A percentile compares a stretch with the other conserved stretches of the same genome.
Conservation (phyloP, 2,888 invertebrate species). For the Amblyjoppa proteus region DNA sequence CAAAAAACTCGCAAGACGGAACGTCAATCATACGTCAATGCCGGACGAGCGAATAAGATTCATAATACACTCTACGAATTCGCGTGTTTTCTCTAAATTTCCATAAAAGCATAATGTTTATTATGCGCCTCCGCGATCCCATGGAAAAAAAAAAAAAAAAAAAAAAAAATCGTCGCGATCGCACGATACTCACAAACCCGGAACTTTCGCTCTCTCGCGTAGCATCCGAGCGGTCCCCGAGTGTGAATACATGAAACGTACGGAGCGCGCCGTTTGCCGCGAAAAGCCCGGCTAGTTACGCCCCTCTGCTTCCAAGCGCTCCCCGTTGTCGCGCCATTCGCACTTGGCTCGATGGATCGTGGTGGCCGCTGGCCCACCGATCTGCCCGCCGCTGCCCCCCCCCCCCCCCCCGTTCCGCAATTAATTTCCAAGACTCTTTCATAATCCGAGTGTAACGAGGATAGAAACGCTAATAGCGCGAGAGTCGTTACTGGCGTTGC, state of each 20-base stretch:
- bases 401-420: neutral
- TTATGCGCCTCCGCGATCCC: neutral
- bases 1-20: neutral
- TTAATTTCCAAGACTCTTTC: neutral
- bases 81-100: neutral
- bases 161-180: neutral
- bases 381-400: neutral
- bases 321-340: neutral
- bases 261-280: neutral
- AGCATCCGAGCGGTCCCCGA: neutral
- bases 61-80: too few relatives aligned
- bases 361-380: neutral
- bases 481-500: neutral
- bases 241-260: neutral
- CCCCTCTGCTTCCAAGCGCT: neutral
- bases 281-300: neutral
- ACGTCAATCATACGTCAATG: too few relatives aligned
- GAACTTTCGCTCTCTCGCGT: slow-evolving; percentile 10
- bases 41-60: too few relatives aligned
- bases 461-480: neutral
- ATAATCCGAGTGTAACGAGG: neutral
- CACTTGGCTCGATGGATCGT: neutral
- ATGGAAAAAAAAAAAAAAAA: neutral
- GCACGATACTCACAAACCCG: neutral
- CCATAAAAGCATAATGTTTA: neutral